Conservation (phyloP, 1,140 invertebrate species). For the Cydia strobilella region DNA sequence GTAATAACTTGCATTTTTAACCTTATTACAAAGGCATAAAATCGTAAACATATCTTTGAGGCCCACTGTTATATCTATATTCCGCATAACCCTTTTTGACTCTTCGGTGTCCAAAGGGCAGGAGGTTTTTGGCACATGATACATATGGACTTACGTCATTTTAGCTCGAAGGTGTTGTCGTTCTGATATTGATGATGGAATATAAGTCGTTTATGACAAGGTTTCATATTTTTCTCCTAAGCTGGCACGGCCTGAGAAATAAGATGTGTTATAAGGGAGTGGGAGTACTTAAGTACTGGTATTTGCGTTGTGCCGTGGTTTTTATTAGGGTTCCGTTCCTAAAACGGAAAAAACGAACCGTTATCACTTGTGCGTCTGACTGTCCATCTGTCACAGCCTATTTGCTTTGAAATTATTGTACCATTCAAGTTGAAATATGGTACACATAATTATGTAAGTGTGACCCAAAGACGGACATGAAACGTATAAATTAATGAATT, state of each 20-base stretch:
- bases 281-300: background rate
- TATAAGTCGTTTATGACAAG: slow-evolving; percentile 2
- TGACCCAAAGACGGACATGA: too few relatives aligned
- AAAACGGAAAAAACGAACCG: too few relatives aligned
- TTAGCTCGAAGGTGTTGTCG: background rate
- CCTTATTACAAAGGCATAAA: background rate
- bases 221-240: slow-evolving; percentile 3
- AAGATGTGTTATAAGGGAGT: background rate
- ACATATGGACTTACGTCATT: background rate
- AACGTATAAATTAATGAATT: too few relatives aligned
- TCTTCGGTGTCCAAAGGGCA: background rate
- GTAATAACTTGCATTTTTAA: background rate
- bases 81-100: background rate
- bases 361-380: too few relatives aligned
- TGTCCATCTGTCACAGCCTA: too few relatives aligned
- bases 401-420: too few relatives aligned
- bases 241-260: background rate
- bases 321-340: too few relatives aligned
- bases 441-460: too few relatives aligned
- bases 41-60: background rate
- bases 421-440: too few relatives aligned
- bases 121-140: background rate
- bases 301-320: too few relatives aligned
- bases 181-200: background rate
- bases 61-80: background rate